These are phyloP conservation scores for Chironex yamaguchii DNA, from an alignment of 30 jellyfish, hydroid and myxozoan species.

Conservation along the genomic window DNA sequence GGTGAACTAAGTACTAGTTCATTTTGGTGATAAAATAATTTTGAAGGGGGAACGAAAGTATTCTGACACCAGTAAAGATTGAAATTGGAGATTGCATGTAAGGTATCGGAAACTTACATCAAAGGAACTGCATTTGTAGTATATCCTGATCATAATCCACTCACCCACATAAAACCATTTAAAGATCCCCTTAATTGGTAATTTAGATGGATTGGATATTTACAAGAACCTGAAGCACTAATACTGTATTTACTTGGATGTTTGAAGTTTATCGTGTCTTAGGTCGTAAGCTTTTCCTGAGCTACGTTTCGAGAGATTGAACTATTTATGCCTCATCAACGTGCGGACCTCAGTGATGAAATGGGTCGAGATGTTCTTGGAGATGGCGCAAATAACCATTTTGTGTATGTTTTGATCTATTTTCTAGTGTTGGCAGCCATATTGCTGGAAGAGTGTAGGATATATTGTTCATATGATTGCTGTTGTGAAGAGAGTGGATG, in stretches of 20 bases:
- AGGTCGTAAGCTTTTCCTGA: too few species aligned
- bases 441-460: too few species aligned
- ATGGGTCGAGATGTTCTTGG: too few species aligned
- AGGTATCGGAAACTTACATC: background rate
- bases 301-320: too few species aligned
- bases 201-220: conserved; percentile 13
- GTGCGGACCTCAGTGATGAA: too few species aligned
- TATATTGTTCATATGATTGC: too few species aligned
- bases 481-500: too few species aligned
- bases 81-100: background rate
- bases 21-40: background rate
- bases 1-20: background rate
- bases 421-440: too few species aligned
- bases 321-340: too few species aligned
- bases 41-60: background rate
- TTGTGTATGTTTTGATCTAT: too few species aligned
- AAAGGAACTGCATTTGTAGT: background rate
- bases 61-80: background rate
- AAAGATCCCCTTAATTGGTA: background rate
- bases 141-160: background rate
- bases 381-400: too few species aligned
- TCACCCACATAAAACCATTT: background rate
- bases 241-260: background rate
- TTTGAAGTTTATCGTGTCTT: too few species aligned
- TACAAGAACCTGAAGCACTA: background rate